Evolutionary conservation across 2,888 invertebrate genomes (phyloP).

Genomic region (Leptinotarsa juncta): DNA sequence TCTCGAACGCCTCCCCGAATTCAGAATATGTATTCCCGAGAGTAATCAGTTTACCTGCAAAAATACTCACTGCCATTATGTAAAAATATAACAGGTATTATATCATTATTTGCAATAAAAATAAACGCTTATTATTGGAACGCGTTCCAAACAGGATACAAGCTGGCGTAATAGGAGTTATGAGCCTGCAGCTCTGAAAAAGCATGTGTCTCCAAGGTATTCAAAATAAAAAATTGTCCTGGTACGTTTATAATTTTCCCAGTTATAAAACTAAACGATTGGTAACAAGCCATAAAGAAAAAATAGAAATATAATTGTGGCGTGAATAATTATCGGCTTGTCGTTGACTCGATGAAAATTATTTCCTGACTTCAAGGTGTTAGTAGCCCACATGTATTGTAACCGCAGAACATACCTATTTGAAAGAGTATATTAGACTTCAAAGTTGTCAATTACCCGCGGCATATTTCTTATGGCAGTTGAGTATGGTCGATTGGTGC

Average conservation of each 20-base stretch:
- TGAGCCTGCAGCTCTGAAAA: slow-evolving; percentile 13
- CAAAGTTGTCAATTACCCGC: too few relatives aligned
- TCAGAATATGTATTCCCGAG: neutral
- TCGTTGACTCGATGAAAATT: slow-evolving; percentile 18
- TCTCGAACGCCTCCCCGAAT: slow-evolving; percentile 5
- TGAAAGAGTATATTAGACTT: neutral
- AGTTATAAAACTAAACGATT: slow-evolving; percentile 16
- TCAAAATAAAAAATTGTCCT: slow-evolving; percentile 14
- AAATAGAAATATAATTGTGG: slow-evolving; percentile 6
- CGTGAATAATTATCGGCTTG: slow-evolving; percentile 15
- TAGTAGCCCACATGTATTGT: neutral
- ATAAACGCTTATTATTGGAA: slow-evolving; percentile 27
- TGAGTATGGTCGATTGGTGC: too few relatives aligned
- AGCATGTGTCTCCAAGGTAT: slow-evolving; percentile 19
- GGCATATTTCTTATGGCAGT: too few relatives aligned
- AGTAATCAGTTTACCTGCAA: slow-evolving; percentile 16
- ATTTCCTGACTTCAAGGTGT: slow-evolving; percentile 2
- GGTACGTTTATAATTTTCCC: slow-evolving; percentile 11
- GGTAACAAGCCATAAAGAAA: slow-evolving; percentile 14
- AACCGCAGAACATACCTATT: neutral
- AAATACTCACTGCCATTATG: slow-evolving; percentile 19
- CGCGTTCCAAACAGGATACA: slow-evolving; percentile 27
- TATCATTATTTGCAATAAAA: slow-evolving; percentile 26
- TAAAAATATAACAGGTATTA: slow-evolving; percentile 21
- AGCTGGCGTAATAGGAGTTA: slow-evolving; percentile 26